Evolutionary conservation across 2,888 invertebrate species (phyloP).

Genomic region (Ormyrus labotus): DNA sequence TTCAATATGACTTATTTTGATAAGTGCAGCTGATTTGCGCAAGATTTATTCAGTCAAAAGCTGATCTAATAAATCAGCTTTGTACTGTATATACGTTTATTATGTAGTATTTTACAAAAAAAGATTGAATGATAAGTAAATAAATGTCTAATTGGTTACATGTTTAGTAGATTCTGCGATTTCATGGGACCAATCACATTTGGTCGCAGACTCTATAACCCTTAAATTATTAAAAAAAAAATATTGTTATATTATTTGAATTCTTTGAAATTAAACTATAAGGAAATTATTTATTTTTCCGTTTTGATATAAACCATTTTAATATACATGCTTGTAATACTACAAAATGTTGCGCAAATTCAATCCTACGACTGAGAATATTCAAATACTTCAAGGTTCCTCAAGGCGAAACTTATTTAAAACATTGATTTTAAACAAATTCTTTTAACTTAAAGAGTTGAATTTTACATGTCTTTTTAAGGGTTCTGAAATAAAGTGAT

Average conservation of each 20-base stretch:
- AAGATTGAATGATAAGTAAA: conserved; percentile 5
- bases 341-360: conserved; percentile 48
- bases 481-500: neutral
- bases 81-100: conserved; percentile 8
- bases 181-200: conserved; percentile 57
- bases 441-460: neutral
- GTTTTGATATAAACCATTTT: conserved; percentile 18
- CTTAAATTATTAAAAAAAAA: neutral
- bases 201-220: conserved; percentile 44
- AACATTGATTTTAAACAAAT: conserved; percentile 9
- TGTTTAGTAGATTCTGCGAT: conserved; percentile 40
- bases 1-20: conserved; percentile 50
- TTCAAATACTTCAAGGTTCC: conserved; percentile 17
- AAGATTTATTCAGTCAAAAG: conserved; percentile 25
- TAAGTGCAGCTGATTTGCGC: conserved; percentile 33
- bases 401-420: conserved; percentile 43
- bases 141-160: conserved; percentile 6
- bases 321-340: neutral
- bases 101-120: conserved; percentile 1
- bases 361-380: conserved; percentile 47
- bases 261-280: conserved; percentile 21
- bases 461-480: neutral
- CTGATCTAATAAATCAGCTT: conserved; percentile 12
- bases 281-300: conserved; percentile 13
- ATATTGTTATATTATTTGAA: neutral